Evolutionary conservation across 2,113 vertebrate genomes (phyloP).

Genomic region (Bubalus kerabau): DNA sequence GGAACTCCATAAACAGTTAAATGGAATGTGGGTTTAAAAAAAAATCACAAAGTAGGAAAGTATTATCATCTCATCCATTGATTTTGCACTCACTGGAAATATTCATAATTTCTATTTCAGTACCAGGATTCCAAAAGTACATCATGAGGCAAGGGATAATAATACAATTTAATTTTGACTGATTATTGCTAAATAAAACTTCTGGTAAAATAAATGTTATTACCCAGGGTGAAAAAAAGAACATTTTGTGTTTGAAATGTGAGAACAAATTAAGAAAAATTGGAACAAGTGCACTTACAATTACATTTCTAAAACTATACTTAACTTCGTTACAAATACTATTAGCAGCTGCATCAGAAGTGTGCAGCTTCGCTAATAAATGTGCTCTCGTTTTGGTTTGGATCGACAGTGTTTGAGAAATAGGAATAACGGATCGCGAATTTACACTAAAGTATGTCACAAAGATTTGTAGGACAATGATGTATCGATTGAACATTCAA

Average conservation of each 20-base stretch:
- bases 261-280: conserved; percentile 10
- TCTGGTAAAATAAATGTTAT: neutral
- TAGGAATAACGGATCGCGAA: neutral
- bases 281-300: neutral
- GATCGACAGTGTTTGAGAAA: neutral
- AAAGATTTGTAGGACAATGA: neutral
- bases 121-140: neutral
- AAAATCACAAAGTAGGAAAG: neutral
- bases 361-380: conserved; percentile 23
- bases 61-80: rapidly evolving
- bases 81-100: neutral
- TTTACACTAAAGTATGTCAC: neutral
- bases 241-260: neutral
- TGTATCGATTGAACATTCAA: rapidly evolving
- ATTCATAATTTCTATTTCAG: neutral
- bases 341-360: neutral
- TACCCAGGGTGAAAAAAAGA: neutral
- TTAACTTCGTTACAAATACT: conserved; percentile 17
- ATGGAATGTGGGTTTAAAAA: neutral
- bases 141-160: neutral
- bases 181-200: conserved; percentile 9
- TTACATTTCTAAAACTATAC: neutral
- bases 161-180: neutral
- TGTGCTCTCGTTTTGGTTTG: neutral
- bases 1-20: neutral